phyloP scores from a whole-genome alignment of 2,888 invertebrate genomes.

The Sphaerophoria rueppellii region DNA sequence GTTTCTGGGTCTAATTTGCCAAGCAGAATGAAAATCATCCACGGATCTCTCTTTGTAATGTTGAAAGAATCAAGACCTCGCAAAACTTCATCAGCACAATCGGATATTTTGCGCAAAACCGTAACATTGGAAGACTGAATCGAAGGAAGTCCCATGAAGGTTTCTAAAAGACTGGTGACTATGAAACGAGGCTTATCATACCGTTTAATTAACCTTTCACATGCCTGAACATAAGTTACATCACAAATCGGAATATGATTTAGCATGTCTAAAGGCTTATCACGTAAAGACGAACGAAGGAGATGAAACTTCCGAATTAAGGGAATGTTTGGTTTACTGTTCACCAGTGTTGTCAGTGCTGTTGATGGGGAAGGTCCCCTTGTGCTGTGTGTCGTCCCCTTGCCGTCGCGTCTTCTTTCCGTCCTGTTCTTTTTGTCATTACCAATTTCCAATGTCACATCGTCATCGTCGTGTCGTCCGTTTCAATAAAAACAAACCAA shows the following conservation, averaged over 20 bases:
- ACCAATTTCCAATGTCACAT: too few relatives aligned
- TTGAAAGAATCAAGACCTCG: conserved; percentile 9
- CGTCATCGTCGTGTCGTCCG: too few relatives aligned
- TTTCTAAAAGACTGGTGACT: neutral
- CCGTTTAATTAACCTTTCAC: neutral
- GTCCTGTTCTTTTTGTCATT: too few relatives aligned
- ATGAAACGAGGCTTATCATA: conserved; percentile 14
- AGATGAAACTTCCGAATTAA: too few relatives aligned
- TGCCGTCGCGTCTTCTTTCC: too few relatives aligned
- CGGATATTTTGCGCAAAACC: neutral
- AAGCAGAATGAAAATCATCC: conserved; percentile 11
- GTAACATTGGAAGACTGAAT: neutral
- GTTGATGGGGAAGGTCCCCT: too few relatives aligned
- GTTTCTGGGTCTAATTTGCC: conserved; percentile 7
- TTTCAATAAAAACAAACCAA: too few relatives aligned
- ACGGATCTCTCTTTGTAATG: neutral
- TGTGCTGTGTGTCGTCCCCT: too few relatives aligned
- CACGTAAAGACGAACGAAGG: conserved; percentile 2
- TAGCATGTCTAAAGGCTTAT: neutral
- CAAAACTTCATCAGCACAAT: conserved; percentile 12
- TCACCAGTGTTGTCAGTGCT: too few relatives aligned
- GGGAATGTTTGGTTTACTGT: too few relatives aligned
- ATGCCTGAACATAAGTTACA: neutral
- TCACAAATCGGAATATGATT: conserved; percentile 20
- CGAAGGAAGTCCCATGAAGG: conserved; percentile 23